Conservation (phyloP, 2,797 vertebrate genomes). For the Paratrypauchen microcephalus region DNA sequence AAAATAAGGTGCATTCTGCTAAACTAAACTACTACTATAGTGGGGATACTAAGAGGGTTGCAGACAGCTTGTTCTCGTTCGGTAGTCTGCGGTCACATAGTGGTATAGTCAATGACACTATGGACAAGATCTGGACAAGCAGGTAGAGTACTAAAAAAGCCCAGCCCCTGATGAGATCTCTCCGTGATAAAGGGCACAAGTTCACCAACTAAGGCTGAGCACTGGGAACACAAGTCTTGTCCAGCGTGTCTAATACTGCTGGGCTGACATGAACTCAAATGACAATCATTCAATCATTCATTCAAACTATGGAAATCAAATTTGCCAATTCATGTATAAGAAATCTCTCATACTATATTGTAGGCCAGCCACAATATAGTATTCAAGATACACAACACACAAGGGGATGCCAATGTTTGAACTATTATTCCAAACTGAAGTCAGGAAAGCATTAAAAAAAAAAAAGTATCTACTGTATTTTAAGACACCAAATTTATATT, state of each 20-base stretch:
- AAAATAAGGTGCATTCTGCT: too few species aligned
- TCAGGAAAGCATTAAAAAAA: neutral
- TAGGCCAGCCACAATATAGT: neutral
- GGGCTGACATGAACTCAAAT: neutral
- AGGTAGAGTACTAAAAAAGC: neutral
- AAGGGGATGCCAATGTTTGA: neutral
- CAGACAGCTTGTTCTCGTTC: too few species aligned
- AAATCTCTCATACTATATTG: too few species aligned
- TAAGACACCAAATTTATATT: slow-evolving; percentile 3
- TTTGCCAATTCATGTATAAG: neutral
- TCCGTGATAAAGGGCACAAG: neutral
- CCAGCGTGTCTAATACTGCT: neutral
- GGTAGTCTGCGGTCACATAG: neutral
- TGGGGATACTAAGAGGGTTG: too few species aligned
- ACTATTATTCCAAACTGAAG: neutral
- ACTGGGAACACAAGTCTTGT: neutral
- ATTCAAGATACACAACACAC: neutral
- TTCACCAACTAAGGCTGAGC: neutral
- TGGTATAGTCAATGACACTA: too few species aligned
- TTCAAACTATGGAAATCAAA: neutral
- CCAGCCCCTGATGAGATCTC: neutral
- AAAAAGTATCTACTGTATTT: neutral
- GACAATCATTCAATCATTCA: neutral
- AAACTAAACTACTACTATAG: too few species aligned
- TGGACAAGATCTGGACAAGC: too few species aligned